Evolutionary conservation across 2,797 vertebrate genomes (phyloP).

Genomic region (Bucorvus abyssinicus): DNA sequence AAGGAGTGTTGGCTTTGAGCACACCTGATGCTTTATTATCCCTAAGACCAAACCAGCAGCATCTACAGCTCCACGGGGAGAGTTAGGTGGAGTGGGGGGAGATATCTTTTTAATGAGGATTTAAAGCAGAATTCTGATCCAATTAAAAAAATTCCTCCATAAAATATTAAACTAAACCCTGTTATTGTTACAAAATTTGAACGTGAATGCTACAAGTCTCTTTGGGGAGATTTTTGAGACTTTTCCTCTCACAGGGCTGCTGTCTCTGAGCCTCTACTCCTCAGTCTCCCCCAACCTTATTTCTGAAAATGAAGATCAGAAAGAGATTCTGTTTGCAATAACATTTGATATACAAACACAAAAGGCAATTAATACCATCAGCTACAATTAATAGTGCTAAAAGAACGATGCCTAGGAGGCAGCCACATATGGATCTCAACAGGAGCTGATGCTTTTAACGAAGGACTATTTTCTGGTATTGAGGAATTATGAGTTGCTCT

Average conservation of each 20-base stretch:
- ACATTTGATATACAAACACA: background rate
- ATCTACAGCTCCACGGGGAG: background rate
- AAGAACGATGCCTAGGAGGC: background rate
- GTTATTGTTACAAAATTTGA: background rate
- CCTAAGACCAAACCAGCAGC: background rate
- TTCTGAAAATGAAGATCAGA: background rate
- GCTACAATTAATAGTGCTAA: background rate
- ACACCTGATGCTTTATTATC: background rate
- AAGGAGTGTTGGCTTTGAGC: background rate
- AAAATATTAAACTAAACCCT: background rate
- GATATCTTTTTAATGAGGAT: conserved; percentile 8
- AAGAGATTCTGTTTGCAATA: background rate
- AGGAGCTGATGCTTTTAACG: background rate
- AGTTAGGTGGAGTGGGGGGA: background rate
- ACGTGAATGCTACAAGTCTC: background rate
- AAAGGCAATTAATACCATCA: conserved; percentile 19
- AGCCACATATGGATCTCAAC: background rate
- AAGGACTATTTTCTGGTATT: background rate
- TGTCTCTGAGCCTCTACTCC: background rate
- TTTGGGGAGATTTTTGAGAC: background rate
- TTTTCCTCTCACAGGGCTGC: background rate
- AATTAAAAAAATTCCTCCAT: background rate
- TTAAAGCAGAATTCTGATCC: background rate
- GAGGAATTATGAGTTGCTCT: background rate
- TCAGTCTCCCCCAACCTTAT: background rate